Base-by-base conservation (phyloP, 2,113 vertebrate species). In the Entomyzon cyanotis region DNA sequence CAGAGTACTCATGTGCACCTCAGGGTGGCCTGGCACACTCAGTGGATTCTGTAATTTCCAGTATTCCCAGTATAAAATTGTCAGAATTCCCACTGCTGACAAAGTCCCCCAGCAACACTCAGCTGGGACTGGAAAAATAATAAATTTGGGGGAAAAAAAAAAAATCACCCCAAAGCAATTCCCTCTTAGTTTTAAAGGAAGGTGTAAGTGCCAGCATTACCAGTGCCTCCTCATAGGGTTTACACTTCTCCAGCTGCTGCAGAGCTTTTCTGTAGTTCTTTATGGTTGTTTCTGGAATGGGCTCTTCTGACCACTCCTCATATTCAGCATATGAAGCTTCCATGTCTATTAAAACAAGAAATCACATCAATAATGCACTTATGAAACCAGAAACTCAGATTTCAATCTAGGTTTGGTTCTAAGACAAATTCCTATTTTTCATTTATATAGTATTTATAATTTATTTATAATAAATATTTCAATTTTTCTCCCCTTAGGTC, bases 281-380 rank as follows among this genome's bases (percentile, higher is more conserved):
- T 8, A 96, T 50, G 15, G 98, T 97, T 0, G 95, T 80, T 47
- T 99, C 98, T 6, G 98, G 90, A 18, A 99, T 96, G 0, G 98
- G 98, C 7, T 98, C 96, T 31, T 99, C 99, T 5, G 99, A 98
- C 99, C 99, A 99, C 46, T 99, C 98, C 58, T 99, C 98, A 37
- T 99, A 99, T 78, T 99, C 99, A 12, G 98, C 98, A 63, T 98
- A 99, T 0, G 99, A 99, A 35, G 98, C 95, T 56, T 99, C 99
- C 99, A 99, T 99, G 84, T 99, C 99, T 99, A 62, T 39, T 42
- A 62, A 84, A 53, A 85, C 6, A 56, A 0, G 3, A 74, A 84
- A 68, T 8, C 6, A 12, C 53, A 78, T 71, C 50, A 64, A 6
- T 15, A 59, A 64, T 3, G 20, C 21, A 42, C 22, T 63, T 15